phyloP scores from a whole-genome alignment of 2,113 vertebrate genomes.

The Oncorhynchus clarkii region DNA sequence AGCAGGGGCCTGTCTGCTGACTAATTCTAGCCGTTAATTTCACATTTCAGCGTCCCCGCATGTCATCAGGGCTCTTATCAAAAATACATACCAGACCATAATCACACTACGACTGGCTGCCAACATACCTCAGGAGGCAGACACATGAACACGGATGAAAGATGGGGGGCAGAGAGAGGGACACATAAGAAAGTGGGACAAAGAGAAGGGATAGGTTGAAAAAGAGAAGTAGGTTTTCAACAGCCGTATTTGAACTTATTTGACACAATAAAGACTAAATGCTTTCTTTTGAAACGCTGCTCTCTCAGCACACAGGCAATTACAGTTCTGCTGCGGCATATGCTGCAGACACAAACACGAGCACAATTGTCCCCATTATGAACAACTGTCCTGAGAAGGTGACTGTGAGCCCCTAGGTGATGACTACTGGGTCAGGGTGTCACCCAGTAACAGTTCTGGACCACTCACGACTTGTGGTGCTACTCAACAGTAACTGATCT shows the following conservation, averaged over 20 bases:
- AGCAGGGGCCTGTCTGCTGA: constrained; percentile 37
- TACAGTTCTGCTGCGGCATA: too few relatives aligned
- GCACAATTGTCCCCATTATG: neutral
- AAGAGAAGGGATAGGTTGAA: constrained; percentile 27
- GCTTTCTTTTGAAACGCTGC: neutral
- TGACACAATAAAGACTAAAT: constrained; percentile 12
- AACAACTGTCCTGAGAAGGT: too few relatives aligned
- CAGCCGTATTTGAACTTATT: constrained; percentile 18
- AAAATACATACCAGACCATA: constrained; percentile 60
- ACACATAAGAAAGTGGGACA: constrained; percentile 24
- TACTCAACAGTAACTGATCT: too few relatives aligned
- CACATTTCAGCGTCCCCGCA: constrained; percentile 60
- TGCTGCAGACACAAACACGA: neutral
- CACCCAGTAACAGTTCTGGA: too few relatives aligned
- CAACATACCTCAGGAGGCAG: constrained; percentile 67
- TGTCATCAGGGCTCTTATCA: constrained; percentile 61
- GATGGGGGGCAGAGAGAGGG: constrained; percentile 24
- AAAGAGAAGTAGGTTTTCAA: constrained; percentile 10
- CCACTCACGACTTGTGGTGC: too few relatives aligned
- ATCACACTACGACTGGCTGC: constrained; percentile 54
- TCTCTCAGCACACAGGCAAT: neutral
- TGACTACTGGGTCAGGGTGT: too few relatives aligned
- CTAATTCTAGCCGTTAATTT: constrained; percentile 63
- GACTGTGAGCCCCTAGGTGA: too few relatives aligned
- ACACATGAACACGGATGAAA: constrained; percentile 57